Evolutionary conservation across 2,797 vertebrate species (phyloP), one percentile per base, ranked within the genome.

Genomic region (Falco rusticolus): DNA sequence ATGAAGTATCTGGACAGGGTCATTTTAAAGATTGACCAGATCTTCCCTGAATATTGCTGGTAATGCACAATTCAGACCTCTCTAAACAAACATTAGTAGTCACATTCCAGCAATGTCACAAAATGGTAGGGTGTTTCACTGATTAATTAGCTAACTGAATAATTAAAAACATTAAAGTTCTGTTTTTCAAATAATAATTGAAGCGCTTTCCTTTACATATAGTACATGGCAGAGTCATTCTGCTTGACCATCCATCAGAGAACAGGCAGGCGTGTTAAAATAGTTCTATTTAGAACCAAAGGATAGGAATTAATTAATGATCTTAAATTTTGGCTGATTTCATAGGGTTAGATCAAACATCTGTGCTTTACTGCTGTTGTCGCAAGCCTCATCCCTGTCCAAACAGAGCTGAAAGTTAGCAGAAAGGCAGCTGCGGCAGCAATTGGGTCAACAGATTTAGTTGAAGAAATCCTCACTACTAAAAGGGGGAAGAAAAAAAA

Each of bases 381-480:
- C 75, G 74, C 68, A 96, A 92, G 68, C 68, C 68, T 94, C 71
- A 60, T 43, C 81, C 86, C 88, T 80, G 56, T 50, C 64, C 90
- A 90, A 87, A 90, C 43, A 85, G 65, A 75, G 78, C 43, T 80
- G 50, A 80, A 84, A 95, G 89, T 61, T 29, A 70, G 57, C 7
- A 47, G 84, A 53, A 92, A 95, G 69, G 76, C 84, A 84, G 87
- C 65, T 87, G 74, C 87, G 76, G 85, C n/a, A 89, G 77, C 78
- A 93, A 93, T 0, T 77, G 78, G 94, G 90, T 89, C 93, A 96
- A 87, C 33, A 48, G 59, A 85, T 78, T 57, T 54, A 68, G 64
- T 70, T 90, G 81, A 92, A 87, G 87, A 94, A 96, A 94, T 92
- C 77, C 60, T 86, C 68, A 47, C 66, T 43, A n/a, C 48, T 83